Evolutionary conservation across 2,113 vertebrate genomes (phyloP).

Genomic region (Scalopus aquaticus): DNA sequence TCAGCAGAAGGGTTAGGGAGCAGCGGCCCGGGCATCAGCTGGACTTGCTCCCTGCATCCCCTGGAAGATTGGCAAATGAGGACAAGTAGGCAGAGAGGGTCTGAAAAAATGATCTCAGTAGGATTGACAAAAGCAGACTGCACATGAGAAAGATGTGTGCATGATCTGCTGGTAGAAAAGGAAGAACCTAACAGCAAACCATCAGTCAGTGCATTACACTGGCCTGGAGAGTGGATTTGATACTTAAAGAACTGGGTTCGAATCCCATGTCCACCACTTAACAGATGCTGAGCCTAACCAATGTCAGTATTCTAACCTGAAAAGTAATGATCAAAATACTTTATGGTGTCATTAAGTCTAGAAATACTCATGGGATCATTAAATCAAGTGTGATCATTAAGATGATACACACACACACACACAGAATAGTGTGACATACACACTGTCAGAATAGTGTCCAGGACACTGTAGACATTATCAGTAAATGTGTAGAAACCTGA

Average conservation of each 20-base stretch:
- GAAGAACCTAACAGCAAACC: not conserved
- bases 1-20: not conserved
- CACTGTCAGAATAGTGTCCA: not conserved
- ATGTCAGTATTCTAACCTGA: not conserved
- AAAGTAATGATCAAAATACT: not conserved
- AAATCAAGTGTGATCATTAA: too few relatives aligned
- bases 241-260: not conserved
- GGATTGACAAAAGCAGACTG: not conserved
- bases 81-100: not conserved
- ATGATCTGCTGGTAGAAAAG: not conserved
- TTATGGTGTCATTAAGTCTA: too few relatives aligned
- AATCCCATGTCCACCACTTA: not conserved
- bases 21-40: fast-evolving
- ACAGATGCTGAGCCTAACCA: not conserved
- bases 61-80: not conserved
- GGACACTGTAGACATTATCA: not conserved
- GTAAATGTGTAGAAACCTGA: not conserved
- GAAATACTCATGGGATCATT: too few relatives aligned
- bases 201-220: not conserved
- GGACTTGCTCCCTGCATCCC: not conserved
- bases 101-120: not conserved
- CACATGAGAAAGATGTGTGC: not conserved
- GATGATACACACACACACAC: not conserved
- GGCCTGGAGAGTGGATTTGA: not conserved
- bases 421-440: not conserved